Conservation (phyloP, 1,140 invertebrate species). For the Platorchestia sp. region DNA sequence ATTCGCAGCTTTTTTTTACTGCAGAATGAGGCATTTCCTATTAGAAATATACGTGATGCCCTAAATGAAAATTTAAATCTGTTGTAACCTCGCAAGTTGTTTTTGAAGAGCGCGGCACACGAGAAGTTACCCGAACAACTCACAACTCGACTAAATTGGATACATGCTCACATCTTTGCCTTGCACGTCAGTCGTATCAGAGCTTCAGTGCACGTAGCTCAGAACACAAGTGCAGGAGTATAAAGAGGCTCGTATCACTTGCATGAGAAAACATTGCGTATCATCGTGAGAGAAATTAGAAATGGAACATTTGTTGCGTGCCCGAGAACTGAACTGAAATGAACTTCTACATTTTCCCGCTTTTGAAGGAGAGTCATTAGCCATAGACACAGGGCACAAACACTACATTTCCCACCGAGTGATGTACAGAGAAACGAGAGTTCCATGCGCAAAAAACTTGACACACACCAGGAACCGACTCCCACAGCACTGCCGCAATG, state of each 20-base stretch:
- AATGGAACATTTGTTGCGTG: neutral
- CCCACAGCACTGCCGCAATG: neutral
- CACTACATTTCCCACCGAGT: neutral
- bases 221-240: neutral
- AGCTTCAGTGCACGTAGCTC: too few species aligned
- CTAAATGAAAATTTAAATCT: too few species aligned
- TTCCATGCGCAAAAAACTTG: neutral
- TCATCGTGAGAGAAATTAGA: neutral
- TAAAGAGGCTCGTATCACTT: neutral
- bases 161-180: neutral
- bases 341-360: neutral
- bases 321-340: neutral
- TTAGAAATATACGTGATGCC: too few species aligned
- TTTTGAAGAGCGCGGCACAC: too few species aligned
- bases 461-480: neutral
- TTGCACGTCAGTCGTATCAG: too few species aligned
- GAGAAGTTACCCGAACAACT: too few species aligned
- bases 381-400: neutral
- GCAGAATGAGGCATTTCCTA: too few species aligned
- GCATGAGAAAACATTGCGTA: neutral
- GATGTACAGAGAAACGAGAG: neutral
- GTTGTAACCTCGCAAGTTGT: too few species aligned
- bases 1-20: too few species aligned
- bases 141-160: neutral
- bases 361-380: neutral